Evolutionary conservation across 1,140 invertebrate genomes (phyloP).

Genomic region (Melitaea cinxia): DNA sequence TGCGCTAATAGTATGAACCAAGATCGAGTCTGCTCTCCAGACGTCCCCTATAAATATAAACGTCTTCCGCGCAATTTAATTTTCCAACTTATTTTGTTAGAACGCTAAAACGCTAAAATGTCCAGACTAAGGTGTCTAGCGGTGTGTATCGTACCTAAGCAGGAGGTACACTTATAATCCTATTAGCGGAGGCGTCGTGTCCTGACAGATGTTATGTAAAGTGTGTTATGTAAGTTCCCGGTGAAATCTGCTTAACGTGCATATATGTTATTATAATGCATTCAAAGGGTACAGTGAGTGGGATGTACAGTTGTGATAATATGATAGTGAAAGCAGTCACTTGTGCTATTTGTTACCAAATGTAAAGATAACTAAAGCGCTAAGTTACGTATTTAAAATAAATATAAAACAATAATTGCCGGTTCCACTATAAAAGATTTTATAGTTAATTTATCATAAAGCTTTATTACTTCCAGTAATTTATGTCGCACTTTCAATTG

Average conservation of each 20-base stretch:
- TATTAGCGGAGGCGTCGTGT: conserved; percentile 55
- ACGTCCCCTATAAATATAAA: conserved; percentile 19
- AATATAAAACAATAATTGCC: background rate
- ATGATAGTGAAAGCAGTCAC: background rate
- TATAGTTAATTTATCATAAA: too few species aligned
- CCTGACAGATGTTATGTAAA: conserved; percentile 47
- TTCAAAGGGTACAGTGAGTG: conserved; percentile 31
- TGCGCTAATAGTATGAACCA: background rate
- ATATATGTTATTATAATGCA: conserved; percentile 35
- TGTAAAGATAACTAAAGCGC: too few species aligned
- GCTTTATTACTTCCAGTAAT: too few species aligned
- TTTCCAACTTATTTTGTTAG: conserved; percentile 42
- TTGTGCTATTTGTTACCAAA: background rate
- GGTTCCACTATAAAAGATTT: too few species aligned
- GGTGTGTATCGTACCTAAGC: conserved; percentile 20
- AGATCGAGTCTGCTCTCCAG: conserved; percentile 11
- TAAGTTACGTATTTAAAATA: background rate
- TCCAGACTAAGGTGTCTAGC: conserved; percentile 39
- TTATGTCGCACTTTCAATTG: too few species aligned
- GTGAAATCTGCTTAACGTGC: conserved; percentile 51
- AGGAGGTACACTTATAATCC: conserved; percentile 60
- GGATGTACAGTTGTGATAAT: background rate
- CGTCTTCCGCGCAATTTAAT: conserved; percentile 39
- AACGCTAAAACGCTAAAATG: conserved; percentile 44
- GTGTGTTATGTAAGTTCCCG: conserved; percentile 29